phyloP scores from a whole-genome alignment of 2,888 invertebrate genomes.

The Linnaemya tessellans region DNA sequence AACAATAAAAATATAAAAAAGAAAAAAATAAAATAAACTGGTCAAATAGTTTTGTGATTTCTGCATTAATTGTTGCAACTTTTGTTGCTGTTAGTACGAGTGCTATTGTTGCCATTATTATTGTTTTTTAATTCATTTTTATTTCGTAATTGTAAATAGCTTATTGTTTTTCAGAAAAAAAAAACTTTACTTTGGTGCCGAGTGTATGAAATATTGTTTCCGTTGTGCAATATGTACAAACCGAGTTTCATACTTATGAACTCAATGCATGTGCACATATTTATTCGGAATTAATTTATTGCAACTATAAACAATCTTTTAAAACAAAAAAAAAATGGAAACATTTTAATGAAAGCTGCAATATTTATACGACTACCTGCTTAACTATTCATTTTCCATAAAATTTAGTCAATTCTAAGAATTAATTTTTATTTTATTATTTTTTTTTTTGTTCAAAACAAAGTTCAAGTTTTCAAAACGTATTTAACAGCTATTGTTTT shows the following conservation, averaged over 20 bases:
- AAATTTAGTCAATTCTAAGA: conserved; percentile 61
- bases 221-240: conserved; percentile 67
- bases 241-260: conserved; percentile 16
- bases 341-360: conserved; percentile 28
- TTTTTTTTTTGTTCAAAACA: no score
- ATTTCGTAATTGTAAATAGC: conserved; percentile 38
- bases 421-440: conserved; percentile 36
- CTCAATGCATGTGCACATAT: conserved; percentile 38
- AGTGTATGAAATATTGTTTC: conserved; percentile 70
- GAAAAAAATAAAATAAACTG: no score
- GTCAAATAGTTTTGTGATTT: conserved; percentile 72
- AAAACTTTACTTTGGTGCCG: conserved; percentile 26
- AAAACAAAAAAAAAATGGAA: not conserved
- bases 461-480: conserved; percentile 49
- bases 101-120: conserved; percentile 10
- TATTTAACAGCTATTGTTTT: not conserved
- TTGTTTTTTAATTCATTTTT: conserved; percentile 26
- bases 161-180: conserved; percentile 25
- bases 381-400: conserved; percentile 39
- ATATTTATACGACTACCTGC: not conserved
- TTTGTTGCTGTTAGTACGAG: not conserved
- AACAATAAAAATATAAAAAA: conserved; percentile 44
- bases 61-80: conserved; percentile 69
- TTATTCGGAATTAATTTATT: conserved; percentile 48
- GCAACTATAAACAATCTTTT: not conserved